Conservation (phyloP, 64 coral and sea anemone genomes). For the Trachythela sp. region DNA sequence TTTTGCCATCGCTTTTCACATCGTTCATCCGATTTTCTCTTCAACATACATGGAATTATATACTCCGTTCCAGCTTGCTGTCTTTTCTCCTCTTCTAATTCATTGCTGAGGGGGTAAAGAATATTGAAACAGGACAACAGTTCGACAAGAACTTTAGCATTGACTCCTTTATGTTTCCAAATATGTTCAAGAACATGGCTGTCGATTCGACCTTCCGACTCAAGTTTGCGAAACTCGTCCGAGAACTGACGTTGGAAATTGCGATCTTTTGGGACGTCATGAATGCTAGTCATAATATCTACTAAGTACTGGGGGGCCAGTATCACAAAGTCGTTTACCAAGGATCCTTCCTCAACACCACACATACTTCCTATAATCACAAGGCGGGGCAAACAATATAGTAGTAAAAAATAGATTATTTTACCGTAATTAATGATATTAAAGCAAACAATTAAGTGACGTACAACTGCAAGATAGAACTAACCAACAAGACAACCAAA, state of each 20-base stretch:
- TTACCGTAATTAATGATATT: no score
- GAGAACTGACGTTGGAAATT: slow-evolving; percentile 9
- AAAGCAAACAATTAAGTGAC: no score
- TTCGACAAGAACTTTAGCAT: background rate
- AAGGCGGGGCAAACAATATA: background rate
- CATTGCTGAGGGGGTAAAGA: background rate
- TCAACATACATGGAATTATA: slow-evolving; percentile 10
- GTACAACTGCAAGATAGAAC: no score
- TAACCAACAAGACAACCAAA: no score
- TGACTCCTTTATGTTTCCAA: slow-evolving; percentile 12
- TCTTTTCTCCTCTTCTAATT: background rate
- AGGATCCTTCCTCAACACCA: slow-evolving; percentile 9
- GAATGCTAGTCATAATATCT: slow-evolving; percentile 50
- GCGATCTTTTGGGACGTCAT: slow-evolving; percentile 11
- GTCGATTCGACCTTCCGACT: slow-evolving; percentile 37
- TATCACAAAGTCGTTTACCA: slow-evolving; percentile 45
- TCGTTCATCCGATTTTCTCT: background rate
- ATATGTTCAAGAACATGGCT: slow-evolving; percentile 28
- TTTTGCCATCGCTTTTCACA: background rate
- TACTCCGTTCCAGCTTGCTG: background rate
- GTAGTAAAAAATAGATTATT: no score
- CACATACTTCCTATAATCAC: slow-evolving; percentile 1
- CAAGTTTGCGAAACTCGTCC: background rate
- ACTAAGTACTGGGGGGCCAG: slow-evolving; percentile 64
- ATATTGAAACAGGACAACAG: background rate